These are phyloP conservation scores for Oryctes rhinoceros DNA, from an alignment of 1,140 invertebrate species.

Conservation along the genomic window DNA sequence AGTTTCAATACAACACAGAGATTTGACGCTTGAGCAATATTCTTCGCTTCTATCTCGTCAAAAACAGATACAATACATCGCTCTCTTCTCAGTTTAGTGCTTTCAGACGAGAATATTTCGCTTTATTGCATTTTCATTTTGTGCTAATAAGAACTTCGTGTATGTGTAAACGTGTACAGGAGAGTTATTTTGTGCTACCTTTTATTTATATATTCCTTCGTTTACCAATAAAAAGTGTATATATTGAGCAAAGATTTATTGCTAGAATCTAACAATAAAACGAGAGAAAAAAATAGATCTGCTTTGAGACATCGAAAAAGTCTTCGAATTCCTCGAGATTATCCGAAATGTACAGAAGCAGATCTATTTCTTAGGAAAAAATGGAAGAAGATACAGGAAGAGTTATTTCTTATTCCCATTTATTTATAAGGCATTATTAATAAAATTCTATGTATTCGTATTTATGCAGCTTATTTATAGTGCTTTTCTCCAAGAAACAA, in stretches of 20 bases:
- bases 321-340: no score
- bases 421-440: neutral
- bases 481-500: neutral
- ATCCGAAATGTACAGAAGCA: neutral
- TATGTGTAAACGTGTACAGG: neutral
- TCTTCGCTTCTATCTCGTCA: no score
- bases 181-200: neutral
- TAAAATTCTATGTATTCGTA: neutral
- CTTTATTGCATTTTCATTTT: neutral
- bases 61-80: no score
- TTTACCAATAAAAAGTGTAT: conserved; percentile 2
- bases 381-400: conserved; percentile 17
- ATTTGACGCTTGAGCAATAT: no score
- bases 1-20: no score
- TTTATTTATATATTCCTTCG: neutral
- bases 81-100: no score
- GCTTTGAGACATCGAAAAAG: no score
- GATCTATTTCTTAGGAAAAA: neutral
- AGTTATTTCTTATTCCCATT: neutral
- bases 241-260: conserved; percentile 25
- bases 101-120: no score
- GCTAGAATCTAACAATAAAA: neutral
- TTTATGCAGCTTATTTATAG: neutral
- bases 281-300: neutral
- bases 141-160: neutral